phyloP scores from a whole-genome alignment of 2,797 vertebrate species.

The Cygnus olor region DNA sequence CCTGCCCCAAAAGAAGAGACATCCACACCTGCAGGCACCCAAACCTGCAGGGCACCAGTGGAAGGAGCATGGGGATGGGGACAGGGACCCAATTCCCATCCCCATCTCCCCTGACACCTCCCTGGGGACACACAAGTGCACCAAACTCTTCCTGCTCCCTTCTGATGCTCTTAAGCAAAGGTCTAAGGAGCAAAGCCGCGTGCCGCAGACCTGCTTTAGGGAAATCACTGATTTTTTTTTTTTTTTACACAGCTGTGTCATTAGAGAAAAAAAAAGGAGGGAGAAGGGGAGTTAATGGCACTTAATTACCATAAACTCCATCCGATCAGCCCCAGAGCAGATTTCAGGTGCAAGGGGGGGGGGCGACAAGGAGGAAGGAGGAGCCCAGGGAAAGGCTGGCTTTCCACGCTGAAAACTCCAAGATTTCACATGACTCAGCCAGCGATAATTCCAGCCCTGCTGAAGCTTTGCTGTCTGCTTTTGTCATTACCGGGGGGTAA shows the following conservation, averaged over 20 bases:
- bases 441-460: slow-evolving; percentile 76
- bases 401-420: slow-evolving; percentile 67
- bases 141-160: not conserved
- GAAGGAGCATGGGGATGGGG: not conserved
- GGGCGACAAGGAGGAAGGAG: slow-evolving; percentile 9
- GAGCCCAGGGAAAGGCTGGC: slow-evolving; percentile 76
- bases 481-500: slow-evolving; percentile 82
- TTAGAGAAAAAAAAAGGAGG: not conserved
- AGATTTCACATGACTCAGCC: slow-evolving; percentile 71
- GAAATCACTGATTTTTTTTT: not conserved
- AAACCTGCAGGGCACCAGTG: not conserved
- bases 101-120: not conserved
- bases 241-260: slow-evolving; percentile 2
- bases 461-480: slow-evolving; percentile 79
- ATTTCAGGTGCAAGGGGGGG: slow-evolving; percentile 57
- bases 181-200: not conserved
- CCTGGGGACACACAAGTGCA: not conserved
- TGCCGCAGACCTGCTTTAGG: slow-evolving; percentile 4
- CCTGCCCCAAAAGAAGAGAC: not conserved
- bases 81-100: not conserved
- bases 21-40: fast-evolving
- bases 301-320: slow-evolving; percentile 64
- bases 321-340: slow-evolving; percentile 68
- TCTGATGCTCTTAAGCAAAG: slow-evolving; percentile 25
- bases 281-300: slow-evolving; percentile 32